Base-by-base conservation (phyloP, 2,888 invertebrate genomes). In the Mythimna vitellina region DNA sequence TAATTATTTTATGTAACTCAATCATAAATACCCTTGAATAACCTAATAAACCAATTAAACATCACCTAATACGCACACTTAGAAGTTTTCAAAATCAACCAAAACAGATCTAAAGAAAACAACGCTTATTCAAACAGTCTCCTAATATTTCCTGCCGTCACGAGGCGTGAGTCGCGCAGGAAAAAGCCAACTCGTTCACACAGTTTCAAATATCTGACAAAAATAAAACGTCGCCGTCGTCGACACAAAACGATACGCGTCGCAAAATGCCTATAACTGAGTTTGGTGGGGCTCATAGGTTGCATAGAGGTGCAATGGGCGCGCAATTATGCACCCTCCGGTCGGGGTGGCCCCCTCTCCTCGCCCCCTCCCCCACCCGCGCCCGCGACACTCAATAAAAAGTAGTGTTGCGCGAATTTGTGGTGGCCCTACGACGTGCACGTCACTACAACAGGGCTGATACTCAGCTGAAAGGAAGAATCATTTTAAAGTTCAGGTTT, bases 261-360 rank as follows among this genome's bases (percentile, higher is more conserved):
- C 79, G 86, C 86, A 89, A 89, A 92, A 90, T 91, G 90, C 90
- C 90, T 90, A 89, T 92, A 92, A 93, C 88, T 88, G 86, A 88
- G 89, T 92, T 92, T 89, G 80, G 73, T 80, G 73, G 76, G 78
- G 85, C 79, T 86, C 83, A 84, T 87, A 87, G 91, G 89, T 88
- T 90, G 91, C 89, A 90, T 89, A 86, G 85, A 90, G 88, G 86
- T 86, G 88, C 89, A 84, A 73, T 76, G 86, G 84, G 86, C 81
- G 85, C 78, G 88, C 87, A 90, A 92, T 93, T 93, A 93, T 92
- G 93, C 92, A 91, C 92, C 92, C 92, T 86, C 80, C 73, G 66
- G 84, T 77, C 22, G 74, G 79, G 82, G 74, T 70, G 74, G 74
- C 58, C 51, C 69, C 79, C 81, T 82, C 81, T 42, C 61, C 25